Evolutionary conservation across 2,113 vertebrate genomes (phyloP).

Genomic region (Phylloscopus whistleri): DNA sequence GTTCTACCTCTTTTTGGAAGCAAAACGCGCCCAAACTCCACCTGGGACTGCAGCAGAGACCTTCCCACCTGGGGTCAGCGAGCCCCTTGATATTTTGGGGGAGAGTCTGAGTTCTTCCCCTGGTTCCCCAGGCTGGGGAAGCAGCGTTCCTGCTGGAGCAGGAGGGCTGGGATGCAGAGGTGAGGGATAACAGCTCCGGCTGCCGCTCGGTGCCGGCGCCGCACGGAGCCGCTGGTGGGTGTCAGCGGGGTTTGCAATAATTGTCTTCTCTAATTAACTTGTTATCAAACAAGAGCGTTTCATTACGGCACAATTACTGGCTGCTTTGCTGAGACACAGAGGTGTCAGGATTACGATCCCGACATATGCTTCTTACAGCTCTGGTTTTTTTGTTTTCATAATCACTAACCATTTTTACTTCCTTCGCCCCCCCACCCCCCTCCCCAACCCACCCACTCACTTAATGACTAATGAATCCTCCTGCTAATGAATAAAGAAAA

Average conservation of each 20-base stretch:
- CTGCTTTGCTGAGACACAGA: constrained; percentile 83
- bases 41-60: neutral
- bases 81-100: neutral
- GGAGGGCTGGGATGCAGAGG: neutral
- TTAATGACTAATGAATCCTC: constrained; percentile 85
- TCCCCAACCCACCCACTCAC: constrained; percentile 67
- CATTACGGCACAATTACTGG: constrained; percentile 88
- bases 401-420: constrained; percentile 47
- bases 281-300: constrained; percentile 94
- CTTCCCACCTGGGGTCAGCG: neutral
- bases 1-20: neutral
- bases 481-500: constrained; percentile 80
- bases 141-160: neutral
- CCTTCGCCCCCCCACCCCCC: neutral
- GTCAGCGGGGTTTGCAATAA: constrained; percentile 78
- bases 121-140: neutral
- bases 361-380: constrained; percentile 81
- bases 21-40: neutral
- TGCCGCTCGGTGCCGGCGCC: neutral
- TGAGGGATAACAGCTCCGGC: neutral
- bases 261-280: constrained; percentile 91
- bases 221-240: constrained; percentile 57
- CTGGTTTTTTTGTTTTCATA: constrained; percentile 67
- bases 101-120: neutral
- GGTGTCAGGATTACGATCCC: constrained; percentile 80